Evolutionary conservation across 2,113 vertebrate genomes (phyloP).

Genomic region (Myxocyprinus asiaticus): DNA sequence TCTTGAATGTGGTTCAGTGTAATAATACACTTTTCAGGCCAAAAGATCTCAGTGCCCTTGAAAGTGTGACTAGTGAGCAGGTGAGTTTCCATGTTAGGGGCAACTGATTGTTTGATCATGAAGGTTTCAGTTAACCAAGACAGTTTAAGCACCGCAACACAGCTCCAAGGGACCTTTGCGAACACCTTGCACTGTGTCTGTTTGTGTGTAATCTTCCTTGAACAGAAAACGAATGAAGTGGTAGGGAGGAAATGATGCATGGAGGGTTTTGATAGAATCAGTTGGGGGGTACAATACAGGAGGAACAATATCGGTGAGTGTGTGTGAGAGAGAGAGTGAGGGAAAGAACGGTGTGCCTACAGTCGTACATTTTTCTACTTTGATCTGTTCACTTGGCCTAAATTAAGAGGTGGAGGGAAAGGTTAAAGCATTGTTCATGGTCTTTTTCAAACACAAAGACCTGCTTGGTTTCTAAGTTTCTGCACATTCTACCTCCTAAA

Average conservation of each 20-base stretch:
- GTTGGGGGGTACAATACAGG: background rate
- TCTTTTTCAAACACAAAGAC: conserved; percentile 38
- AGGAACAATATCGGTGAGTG: background rate
- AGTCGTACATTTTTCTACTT: conserved; percentile 1
- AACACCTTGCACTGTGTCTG: background rate
- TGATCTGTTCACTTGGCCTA: conserved; percentile 33
- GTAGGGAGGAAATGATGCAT: background rate
- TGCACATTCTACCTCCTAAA: background rate
- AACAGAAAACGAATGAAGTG: background rate
- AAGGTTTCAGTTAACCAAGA: background rate
- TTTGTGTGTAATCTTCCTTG: background rate
- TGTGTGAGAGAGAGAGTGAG: background rate
- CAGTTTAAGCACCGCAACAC: background rate
- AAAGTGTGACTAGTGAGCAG: conserved; percentile 15
- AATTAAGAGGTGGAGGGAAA: conserved; percentile 32
- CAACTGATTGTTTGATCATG: conserved; percentile 27
- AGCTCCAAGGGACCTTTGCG: background rate
- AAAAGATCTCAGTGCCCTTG: conserved; percentile 24
- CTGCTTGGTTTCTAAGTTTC: background rate
- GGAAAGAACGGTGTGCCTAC: background rate
- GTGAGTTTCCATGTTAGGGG: conserved; percentile 19
- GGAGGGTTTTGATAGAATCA: conserved; percentile 16
- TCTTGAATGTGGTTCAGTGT: conserved; percentile 11
- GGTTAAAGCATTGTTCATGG: conserved; percentile 4
- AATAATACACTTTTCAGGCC: conserved; percentile 31